Conservation (phyloP, 2,113 vertebrate species). For the Epinephelus moara region DNA sequence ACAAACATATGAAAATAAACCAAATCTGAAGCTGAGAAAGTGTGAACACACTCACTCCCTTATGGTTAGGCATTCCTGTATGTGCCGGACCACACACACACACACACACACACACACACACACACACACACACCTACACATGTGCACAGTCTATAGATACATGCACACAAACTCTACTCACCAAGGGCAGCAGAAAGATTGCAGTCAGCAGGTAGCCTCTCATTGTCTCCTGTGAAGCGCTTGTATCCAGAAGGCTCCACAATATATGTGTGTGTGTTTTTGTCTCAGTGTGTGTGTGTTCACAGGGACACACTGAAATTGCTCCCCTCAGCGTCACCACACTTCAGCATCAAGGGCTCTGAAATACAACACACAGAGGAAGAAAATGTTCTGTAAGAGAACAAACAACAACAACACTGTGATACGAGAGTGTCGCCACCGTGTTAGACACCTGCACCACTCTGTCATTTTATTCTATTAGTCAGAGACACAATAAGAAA, state of each 20-base stretch:
- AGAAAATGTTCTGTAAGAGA: constrained; percentile 9
- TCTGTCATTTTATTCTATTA: not conserved
- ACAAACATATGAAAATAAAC: constrained; percentile 37
- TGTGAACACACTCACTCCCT: not conserved
- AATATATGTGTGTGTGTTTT: not conserved
- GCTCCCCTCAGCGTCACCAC: constrained; percentile 48
- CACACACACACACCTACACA: not conserved
- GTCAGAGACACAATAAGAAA: not conserved
- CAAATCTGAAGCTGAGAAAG: not conserved
- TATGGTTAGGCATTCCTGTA: constrained; percentile 11
- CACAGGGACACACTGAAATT: constrained; percentile 58
- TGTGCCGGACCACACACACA: not conserved
- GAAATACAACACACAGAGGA: constrained; percentile 61
- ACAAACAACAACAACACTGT: constrained; percentile 8
- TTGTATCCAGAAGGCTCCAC: constrained; percentile 34
- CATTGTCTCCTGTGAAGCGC: constrained; percentile 68
- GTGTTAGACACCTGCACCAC: not conserved
- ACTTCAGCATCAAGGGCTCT: constrained; percentile 70
- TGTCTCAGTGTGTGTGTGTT: constrained; percentile 18
- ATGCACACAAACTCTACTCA: constrained; percentile 59
- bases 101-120: not conserved
- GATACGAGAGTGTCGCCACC: not conserved
- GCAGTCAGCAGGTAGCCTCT: constrained; percentile 77
- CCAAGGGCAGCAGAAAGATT: constrained; percentile 79
- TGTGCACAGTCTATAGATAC: constrained; percentile 7